Conservation (phyloP, 2,797 vertebrate species). For the Typhlichthys subterraneus region DNA sequence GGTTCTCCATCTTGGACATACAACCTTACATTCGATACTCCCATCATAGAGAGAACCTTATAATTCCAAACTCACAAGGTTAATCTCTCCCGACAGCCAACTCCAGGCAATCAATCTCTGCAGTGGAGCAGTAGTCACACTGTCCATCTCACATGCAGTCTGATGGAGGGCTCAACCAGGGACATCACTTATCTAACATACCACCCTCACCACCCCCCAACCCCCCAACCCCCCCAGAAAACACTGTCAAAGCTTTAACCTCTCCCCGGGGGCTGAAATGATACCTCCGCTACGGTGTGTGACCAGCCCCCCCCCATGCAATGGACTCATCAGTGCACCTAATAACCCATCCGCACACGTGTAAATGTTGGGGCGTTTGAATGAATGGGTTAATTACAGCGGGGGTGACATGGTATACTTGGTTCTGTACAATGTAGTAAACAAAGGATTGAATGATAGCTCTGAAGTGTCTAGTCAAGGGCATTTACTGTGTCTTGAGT, state of each 20-base stretch:
- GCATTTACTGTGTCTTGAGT: slow-evolving; percentile 42
- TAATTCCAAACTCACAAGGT: slow-evolving; percentile 54
- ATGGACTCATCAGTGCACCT: slow-evolving; percentile 47
- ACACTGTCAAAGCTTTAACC: slow-evolving; percentile 24
- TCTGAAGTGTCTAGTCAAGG: slow-evolving; percentile 50
- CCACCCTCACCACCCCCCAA: slow-evolving; percentile 18
- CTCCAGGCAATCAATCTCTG: slow-evolving; percentile 61
- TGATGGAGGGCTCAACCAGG: slow-evolving; percentile 65
- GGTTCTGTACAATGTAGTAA: slow-evolving; percentile 26
- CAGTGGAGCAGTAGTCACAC: slow-evolving; percentile 57
- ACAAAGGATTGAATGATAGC: slow-evolving; percentile 47
- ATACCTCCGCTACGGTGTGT: slow-evolving; percentile 45
- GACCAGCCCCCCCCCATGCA: slow-evolving; percentile 27
- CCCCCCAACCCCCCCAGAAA: slow-evolving; percentile 12
- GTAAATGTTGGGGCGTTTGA: slow-evolving; percentile 7
- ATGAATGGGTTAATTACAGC: slow-evolving; percentile 30
- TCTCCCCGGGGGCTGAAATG: slow-evolving; percentile 56
- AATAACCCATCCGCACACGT: slow-evolving; percentile 37
- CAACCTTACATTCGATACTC: slow-evolving; percentile 14
- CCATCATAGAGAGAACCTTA: slow-evolving; percentile 24
- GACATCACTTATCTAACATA: slow-evolving; percentile 56
- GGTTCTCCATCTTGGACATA: slow-evolving; percentile 1
- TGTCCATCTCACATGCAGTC: slow-evolving; percentile 63
- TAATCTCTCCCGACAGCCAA: slow-evolving; percentile 62
- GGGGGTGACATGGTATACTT: background rate